phyloP scores from a whole-genome alignment of 2,888 invertebrate genomes.

The Herminia tarsipennalis region DNA sequence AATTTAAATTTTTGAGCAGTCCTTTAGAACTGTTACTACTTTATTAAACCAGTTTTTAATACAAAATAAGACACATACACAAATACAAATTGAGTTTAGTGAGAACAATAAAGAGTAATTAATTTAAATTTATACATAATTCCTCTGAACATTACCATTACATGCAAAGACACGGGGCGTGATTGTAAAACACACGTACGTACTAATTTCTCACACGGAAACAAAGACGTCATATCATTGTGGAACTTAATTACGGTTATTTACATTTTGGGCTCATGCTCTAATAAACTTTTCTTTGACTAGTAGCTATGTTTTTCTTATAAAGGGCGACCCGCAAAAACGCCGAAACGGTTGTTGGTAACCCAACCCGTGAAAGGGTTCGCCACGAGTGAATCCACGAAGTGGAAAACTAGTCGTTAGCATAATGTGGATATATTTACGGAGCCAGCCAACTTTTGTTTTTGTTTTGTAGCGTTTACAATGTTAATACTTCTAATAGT shows the following conservation, averaged over 20 bases:
- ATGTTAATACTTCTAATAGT: too few relatives aligned
- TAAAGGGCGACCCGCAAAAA: conserved; percentile 25
- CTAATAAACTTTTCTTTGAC: conserved; percentile 16
- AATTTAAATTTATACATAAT: too few relatives aligned
- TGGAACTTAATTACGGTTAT: conserved; percentile 1
- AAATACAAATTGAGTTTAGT: too few relatives aligned
- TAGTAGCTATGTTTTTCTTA: conserved; percentile 10
- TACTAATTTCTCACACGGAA: too few relatives aligned
- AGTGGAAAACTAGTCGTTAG: conserved; percentile 42
- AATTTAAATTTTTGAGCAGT: too few relatives aligned
- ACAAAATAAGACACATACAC: too few relatives aligned
- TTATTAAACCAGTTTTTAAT: too few relatives aligned
- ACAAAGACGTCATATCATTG: background rate
- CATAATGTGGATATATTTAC: conserved; percentile 21
- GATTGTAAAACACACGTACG: too few relatives aligned
- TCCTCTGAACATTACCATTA: too few relatives aligned
- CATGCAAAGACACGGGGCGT: too few relatives aligned
- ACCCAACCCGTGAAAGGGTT: conserved; percentile 38
- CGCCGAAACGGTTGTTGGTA: conserved; percentile 16
- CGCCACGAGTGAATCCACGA: conserved; percentile 20
- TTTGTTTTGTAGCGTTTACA: conserved; percentile 2
- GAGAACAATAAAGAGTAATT: too few relatives aligned
- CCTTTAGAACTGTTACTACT: too few relatives aligned
- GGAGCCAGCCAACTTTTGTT: conserved; percentile 20
- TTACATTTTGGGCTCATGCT: conserved; percentile 2